Base-by-base conservation (phyloP, 2,888 invertebrate species). In the Leptinotarsa rubiginosa region DNA sequence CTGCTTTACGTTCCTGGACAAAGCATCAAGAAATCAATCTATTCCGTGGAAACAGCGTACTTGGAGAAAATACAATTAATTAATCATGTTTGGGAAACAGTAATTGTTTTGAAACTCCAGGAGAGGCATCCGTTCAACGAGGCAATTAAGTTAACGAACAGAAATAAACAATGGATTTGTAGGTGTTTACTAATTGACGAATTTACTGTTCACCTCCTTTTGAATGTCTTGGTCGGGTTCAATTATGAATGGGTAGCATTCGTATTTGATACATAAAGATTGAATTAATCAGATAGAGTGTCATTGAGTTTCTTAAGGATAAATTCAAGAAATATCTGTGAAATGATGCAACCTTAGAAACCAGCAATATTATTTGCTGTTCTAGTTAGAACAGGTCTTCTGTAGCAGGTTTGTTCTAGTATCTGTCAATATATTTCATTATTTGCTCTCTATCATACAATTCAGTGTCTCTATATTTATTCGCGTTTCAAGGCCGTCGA, bases 141-240 rank as follows among this genome's bases (percentile, higher is more conserved):
- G 62, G 62, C 62, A 62, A 62, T 62, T 62, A 62, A 62, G n/a
- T 56, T 56, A 4, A n/a, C 31, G 62, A 62, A 31, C 7, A 31
- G 31, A 62, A 62, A 62, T n/a, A 62, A 62, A 62, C 62, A 62
- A 41, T 62, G 41, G 31, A 31, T 31, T 41, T 25, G 62, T 31
- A 62, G 62, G 25, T 62, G 25, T 62, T 62, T 18, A 41, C 62
- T 62, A 62, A 62, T 62, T 41, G 31, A 41, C 62, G 41, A 31
- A 25, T 31, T 41, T 1, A 16, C n/a, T 62, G n/a, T 62, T 62
- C 62, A 16, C 31, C 16, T 62, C 2, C 31, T 2, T 20, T 31
- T 16, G 1, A 62, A 15, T 62, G 1, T 0, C 41, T 31, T n/a
- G 4, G 16, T 41, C 41, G 15, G 5, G 15, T 16, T n/a, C 31